Evolutionary conservation across 2,888 invertebrate species (phyloP).

Genomic region (Athripsodes cinereus): DNA sequence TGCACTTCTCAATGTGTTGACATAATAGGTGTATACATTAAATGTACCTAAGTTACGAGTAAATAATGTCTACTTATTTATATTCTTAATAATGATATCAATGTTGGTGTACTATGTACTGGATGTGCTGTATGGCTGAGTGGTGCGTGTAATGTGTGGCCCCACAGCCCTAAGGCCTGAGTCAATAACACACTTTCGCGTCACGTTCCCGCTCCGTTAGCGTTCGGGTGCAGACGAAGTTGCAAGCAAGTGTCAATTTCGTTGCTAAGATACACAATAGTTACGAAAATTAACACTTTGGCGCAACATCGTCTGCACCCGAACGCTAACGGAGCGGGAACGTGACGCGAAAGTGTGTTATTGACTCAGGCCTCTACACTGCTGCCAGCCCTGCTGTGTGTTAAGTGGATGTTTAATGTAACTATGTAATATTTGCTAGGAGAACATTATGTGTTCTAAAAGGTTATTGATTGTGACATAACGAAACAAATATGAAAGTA

Average conservation of each 20-base stretch:
- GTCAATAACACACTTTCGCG: no score
- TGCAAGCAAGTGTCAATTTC: no score
- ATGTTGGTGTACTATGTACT: constrained; percentile 20
- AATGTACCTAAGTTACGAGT: constrained; percentile 9
- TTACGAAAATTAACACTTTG: no score
- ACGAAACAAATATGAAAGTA: constrained; percentile 37
- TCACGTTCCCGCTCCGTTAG: no score
- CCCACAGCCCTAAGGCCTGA: no score
- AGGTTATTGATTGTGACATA: neutral
- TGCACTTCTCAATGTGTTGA: constrained; percentile 28
- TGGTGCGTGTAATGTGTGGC: no score
- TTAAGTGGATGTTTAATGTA: neutral
- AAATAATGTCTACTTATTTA: neutral
- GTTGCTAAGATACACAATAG: no score
- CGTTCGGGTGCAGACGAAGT: no score
- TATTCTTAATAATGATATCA: neutral
- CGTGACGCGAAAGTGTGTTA: no score
- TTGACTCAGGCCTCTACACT: no score
- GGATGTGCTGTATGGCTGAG: constrained; percentile 26
- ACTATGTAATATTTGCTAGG: constrained; percentile 22
- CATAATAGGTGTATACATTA: constrained; percentile 27
- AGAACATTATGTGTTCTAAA: constrained; percentile 26
- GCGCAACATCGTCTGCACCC: no score
- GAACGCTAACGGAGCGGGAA: no score
- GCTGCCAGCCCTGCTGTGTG: neutral